These are phyloP conservation scores for Tetrapedia diversipes DNA, from an alignment of 2,888 invertebrate genomes.

Conservation along the genomic window DNA sequence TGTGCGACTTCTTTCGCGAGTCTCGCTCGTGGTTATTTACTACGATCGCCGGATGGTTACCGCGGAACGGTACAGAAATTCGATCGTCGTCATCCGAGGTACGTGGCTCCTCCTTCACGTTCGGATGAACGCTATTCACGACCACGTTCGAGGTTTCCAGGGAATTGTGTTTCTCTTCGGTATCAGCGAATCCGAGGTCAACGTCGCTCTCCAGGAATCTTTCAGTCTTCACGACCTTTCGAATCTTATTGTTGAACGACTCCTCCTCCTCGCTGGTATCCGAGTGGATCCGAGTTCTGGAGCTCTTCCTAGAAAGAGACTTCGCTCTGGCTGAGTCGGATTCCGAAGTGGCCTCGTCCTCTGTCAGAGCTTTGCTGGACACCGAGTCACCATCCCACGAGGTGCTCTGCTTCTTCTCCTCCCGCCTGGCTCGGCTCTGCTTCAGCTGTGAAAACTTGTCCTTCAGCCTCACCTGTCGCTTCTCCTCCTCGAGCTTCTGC, in stretches of 20 bases:
- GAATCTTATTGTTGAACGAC: slow-evolving; percentile 85
- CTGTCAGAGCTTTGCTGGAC: slow-evolving; percentile 81
- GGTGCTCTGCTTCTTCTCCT: slow-evolving; percentile 94
- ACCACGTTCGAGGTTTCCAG: slow-evolving; percentile 72
- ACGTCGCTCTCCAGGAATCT: slow-evolving; percentile 86
- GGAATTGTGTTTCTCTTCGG: slow-evolving; percentile 80
- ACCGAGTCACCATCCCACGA: slow-evolving; percentile 95
- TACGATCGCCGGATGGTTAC: slow-evolving; percentile 71
- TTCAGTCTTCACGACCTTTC: slow-evolving; percentile 85
- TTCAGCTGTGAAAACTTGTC: slow-evolving; percentile 95
- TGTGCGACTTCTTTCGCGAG: slow-evolving; percentile 89
- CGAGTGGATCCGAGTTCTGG: slow-evolving; percentile 89
- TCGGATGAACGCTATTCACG: slow-evolving; percentile 73
- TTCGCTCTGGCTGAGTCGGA: slow-evolving; percentile 84
- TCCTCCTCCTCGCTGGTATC: slow-evolving; percentile 91
- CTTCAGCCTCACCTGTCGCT: slow-evolving; percentile 89
- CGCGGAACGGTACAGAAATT: slow-evolving; percentile 72
- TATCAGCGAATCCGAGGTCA: slow-evolving; percentile 84
- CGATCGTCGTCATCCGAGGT: slow-evolving; percentile 81
- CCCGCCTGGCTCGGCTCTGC: slow-evolving; percentile 93
- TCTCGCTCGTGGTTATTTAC: slow-evolving; percentile 80
- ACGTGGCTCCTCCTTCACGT: slow-evolving; percentile 77
- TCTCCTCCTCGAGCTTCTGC: slow-evolving; percentile 95
- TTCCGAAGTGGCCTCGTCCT: slow-evolving; percentile 82
- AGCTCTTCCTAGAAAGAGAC: slow-evolving; percentile 87